phyloP scores from a whole-genome alignment of 2,113 vertebrate genomes.

The Rostratula benghalensis region DNA sequence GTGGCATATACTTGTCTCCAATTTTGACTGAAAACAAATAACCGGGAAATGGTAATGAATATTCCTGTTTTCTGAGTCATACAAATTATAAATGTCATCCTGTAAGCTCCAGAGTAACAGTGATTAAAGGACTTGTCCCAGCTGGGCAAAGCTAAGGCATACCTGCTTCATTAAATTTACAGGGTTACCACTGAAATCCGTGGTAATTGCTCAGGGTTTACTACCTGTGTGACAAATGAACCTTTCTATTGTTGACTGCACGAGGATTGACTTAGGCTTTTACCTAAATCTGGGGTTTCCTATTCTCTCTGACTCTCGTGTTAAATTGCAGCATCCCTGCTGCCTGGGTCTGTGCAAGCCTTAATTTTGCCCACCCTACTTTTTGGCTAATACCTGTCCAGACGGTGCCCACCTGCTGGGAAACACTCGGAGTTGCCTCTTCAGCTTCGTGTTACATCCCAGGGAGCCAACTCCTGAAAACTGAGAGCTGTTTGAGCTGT shows the following conservation, averaged over 20 bases:
- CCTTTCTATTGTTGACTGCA: not conserved
- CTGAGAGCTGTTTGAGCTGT: not conserved
- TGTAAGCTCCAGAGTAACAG: accelerated
- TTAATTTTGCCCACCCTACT: not conserved
- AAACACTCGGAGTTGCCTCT: not conserved
- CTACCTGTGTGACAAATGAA: constrained; percentile 11
- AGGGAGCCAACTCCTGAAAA: not conserved
- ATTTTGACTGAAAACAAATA: not conserved
- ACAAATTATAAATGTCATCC: accelerated
- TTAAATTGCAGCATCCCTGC: constrained; percentile 2
- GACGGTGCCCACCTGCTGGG: not conserved
- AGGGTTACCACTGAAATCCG: not conserved
- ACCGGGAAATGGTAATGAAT: not conserved
- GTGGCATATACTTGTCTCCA: accelerated
- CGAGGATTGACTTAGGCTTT: not conserved
- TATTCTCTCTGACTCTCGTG: not conserved
- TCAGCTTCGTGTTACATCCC: not conserved
- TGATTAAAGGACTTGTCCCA: not conserved
- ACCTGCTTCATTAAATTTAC: not conserved
- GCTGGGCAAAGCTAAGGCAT: not conserved
- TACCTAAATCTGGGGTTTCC: constrained; percentile 4
- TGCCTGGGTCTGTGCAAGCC: not conserved
- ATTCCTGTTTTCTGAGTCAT: not conserved
- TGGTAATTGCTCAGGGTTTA: not conserved
- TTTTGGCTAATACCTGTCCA: not conserved